Evolutionary conservation across 1,140 invertebrate genomes (phyloP).

Genomic region (Pemphigus obesinymphae): DNA sequence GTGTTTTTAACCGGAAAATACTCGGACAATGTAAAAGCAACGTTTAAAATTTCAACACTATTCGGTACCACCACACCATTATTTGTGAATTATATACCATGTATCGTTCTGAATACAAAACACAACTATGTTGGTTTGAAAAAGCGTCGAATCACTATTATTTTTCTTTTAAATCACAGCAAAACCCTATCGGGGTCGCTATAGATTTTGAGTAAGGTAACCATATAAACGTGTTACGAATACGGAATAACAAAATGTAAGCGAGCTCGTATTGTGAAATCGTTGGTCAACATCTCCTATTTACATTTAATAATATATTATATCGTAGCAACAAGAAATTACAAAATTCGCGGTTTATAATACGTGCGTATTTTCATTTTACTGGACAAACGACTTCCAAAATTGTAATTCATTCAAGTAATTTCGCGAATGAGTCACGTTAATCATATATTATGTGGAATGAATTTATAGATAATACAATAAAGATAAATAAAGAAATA

Average conservation of each 20-base stretch:
- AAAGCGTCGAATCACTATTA: not conserved
- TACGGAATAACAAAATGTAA: too few species aligned
- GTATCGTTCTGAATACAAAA: not conserved
- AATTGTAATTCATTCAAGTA: too few species aligned
- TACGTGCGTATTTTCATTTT: too few species aligned
- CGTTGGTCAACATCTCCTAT: not conserved
- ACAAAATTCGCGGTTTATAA: too few species aligned
- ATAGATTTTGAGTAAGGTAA: not conserved
- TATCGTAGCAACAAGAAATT: not conserved
- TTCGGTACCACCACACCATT: not conserved
- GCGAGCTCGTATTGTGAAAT: not conserved
- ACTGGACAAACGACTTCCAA: too few species aligned
- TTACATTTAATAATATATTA: not conserved
- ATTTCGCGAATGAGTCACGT: too few species aligned
- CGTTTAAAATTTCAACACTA: not conserved
- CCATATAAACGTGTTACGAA: not conserved
- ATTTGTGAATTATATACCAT: not conserved
- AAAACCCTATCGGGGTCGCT: not conserved
- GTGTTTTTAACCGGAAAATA: not conserved
- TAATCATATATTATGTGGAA: too few species aligned
- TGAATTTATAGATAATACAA: too few species aligned
- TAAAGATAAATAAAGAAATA: too few species aligned
- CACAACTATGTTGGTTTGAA: not conserved
- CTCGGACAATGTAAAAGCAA: not conserved
- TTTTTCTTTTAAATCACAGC: not conserved